Percentiles rank a stretch among this genome's conserved stretches.
These are phyloP conservation scores for Drosophila tsacasi DNA, from an alignment of 1,140 invertebrate species.

Conservation along the genomic window DNA sequence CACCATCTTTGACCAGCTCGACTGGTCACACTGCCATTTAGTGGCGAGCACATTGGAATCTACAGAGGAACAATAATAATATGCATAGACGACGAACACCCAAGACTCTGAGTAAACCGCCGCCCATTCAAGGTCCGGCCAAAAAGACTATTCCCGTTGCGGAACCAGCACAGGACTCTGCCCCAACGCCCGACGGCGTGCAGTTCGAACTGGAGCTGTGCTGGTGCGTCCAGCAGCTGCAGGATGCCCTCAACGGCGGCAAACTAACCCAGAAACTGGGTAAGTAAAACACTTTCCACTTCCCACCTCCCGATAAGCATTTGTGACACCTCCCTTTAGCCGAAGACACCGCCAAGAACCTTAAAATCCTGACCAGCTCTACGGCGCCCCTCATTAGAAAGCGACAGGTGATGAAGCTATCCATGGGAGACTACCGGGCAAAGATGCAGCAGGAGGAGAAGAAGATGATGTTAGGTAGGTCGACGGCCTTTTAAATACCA, in stretches of 20 bases:
- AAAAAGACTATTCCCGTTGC: constrained; percentile 21
- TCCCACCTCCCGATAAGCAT: background rate
- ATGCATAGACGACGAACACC: constrained; percentile 62
- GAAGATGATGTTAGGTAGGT: constrained; percentile 86
- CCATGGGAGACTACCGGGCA: constrained; percentile 90
- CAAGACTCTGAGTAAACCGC: constrained; percentile 66
- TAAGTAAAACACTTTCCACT: constrained; percentile 5
- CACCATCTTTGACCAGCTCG: no score
- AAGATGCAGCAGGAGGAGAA: constrained; percentile 91
- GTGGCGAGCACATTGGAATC: constrained; percentile 34
- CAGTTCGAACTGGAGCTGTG: constrained; percentile 91
- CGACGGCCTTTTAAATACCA: background rate
- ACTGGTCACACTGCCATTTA: background rate
- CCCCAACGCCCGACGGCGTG: constrained; percentile 73
- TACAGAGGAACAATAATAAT: background rate
- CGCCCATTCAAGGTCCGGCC: constrained; percentile 54
- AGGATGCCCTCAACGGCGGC: constrained; percentile 86
- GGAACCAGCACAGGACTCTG: constrained; percentile 9
- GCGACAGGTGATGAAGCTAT: constrained; percentile 90
- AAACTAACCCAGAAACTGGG: constrained; percentile 88
- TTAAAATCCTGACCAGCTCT: constrained; percentile 89
- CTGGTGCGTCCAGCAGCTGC: constrained; percentile 91
- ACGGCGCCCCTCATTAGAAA: constrained; percentile 89
- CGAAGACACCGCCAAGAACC: constrained; percentile 87
- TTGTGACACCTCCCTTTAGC: constrained; percentile 77